Percentiles rank a stretch among this genome's conserved stretches.
Conservation (phyloP, 2,888 invertebrate species). For the Drosophila limbata region DNA sequence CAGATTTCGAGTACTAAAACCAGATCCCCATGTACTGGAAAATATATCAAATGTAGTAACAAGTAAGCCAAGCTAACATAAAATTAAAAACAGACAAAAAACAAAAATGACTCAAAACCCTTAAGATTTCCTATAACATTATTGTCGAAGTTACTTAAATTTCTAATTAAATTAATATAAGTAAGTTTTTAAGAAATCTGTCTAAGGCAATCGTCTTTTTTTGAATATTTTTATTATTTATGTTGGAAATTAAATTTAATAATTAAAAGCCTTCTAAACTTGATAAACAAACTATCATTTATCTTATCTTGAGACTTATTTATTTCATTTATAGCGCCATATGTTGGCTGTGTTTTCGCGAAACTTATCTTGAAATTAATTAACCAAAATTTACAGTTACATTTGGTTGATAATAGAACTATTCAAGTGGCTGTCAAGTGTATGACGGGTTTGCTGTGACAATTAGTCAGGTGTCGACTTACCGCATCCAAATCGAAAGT, state of each 20-base stretch:
- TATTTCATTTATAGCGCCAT: background rate
- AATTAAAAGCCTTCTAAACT: background rate
- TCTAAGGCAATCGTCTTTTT: background rate
- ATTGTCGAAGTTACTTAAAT: too few species aligned
- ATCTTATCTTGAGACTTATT: background rate
- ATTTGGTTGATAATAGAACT: conserved; percentile 26
- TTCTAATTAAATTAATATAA: too few species aligned
- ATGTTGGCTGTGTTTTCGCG: background rate
- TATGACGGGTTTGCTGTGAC: background rate
- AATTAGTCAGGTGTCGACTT: conserved; percentile 39
- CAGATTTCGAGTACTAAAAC: conserved; percentile 91
- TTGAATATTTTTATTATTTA: background rate
- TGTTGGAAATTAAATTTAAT: too few species aligned
- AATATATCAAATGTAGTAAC: conserved; percentile 2
- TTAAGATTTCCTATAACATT: background rate
- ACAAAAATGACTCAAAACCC: too few species aligned
- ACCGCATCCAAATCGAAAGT: conserved; percentile 87
- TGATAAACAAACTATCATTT: background rate
- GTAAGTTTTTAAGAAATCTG: background rate
- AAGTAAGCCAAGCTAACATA: background rate
- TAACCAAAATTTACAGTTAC: conserved; percentile 5
- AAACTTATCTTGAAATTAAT: conserved; percentile 12
- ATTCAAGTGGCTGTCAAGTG: conserved; percentile 15
- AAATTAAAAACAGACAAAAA: too few species aligned
- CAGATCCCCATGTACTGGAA: conserved; percentile 90